Conservation (phyloP, 2,797 vertebrate species). For the Chaenodraco wilsoni region DNA sequence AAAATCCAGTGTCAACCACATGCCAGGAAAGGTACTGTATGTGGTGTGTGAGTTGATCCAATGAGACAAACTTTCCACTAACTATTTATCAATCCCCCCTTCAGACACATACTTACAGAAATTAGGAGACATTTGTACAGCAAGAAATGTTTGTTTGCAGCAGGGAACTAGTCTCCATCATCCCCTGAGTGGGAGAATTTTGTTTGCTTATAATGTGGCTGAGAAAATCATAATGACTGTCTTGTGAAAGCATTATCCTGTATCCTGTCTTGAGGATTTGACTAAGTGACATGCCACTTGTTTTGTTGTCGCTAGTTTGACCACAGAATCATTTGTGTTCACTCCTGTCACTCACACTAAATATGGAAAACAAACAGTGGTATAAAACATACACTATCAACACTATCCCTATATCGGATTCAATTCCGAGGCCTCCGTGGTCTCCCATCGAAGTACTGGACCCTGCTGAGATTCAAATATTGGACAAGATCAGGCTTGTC, state of each 20-base stretch:
- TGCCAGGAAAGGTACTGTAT: conserved; percentile 25
- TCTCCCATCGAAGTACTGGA: too few relatives aligned
- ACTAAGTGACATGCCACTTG: conserved; percentile 19
- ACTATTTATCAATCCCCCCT: not conserved
- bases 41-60: conserved; percentile 40
- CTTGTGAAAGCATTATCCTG: conserved; percentile 8
- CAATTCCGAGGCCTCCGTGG: too few relatives aligned
- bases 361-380: too few relatives aligned
- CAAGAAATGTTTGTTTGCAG: conserved; percentile 17
- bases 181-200: conserved; percentile 30
- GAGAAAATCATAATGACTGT: conserved; percentile 20
- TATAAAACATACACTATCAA: too few relatives aligned
- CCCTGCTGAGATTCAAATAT: too few relatives aligned
- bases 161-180: conserved; percentile 11
- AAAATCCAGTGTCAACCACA: conserved; percentile 34
- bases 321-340: too few relatives aligned
- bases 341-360: too few relatives aligned
- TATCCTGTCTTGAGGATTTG: conserved; percentile 7
- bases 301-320: not conserved
- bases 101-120: conserved; percentile 18
- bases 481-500: too few relatives aligned
- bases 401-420: too few relatives aligned
- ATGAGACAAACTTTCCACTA: conserved; percentile 39
- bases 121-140: conserved; percentile 24
- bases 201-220: conserved; percentile 35